Evolutionary conservation across 2,797 vertebrate species (phyloP), one percentile per base, ranked within the genome.

Genomic region (Myotis findleyi): DNA sequence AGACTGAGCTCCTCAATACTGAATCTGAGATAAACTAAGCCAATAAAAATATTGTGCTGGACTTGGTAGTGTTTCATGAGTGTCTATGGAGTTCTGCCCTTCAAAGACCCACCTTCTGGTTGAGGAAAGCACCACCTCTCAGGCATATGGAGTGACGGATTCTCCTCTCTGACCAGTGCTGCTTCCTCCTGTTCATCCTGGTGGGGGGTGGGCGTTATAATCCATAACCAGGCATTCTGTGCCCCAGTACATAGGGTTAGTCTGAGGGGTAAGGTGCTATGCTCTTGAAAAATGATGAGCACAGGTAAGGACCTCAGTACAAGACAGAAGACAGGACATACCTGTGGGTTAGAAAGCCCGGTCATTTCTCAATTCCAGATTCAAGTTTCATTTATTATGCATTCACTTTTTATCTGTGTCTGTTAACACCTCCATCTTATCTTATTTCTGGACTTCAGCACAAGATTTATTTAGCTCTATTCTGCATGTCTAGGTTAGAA

Each of bases 21-120:
- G 41, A 89, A 33, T 47, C 30, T 41, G 68, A 87, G 72, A 72
- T 16, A 80, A 44, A 69, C 20, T 69, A 20, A 95, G 76, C 0
- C 53, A 97, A 96, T 97, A 96, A 97, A 97, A 36, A 41, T 30
- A 7, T n/a, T 11, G 0, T 21, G 0, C 17, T 49, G 6, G 33
- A 1, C 38, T 8, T 47, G 68, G 16, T 16, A 53, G 47, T 89
- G 11, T 89, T 49, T 94, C 64, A 1, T 23, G 47, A 7, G 30
- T 38, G 7, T 93, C 44, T 79, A 1, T 89, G 55, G 55, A 7
- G 6, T 36, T 23, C 44, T 77, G 68, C 4, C 44, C 21, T 44
- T 57, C 6, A 0, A n/a, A 71, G 20, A 25, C 33, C 4, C 69
- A 57, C 11, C 17, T 69, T 59, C 13, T 86, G 20, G 7, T 1